Evolutionary conservation across 2,888 invertebrate genomes (phyloP).

Genomic region (Helicoverpa assulta): DNA sequence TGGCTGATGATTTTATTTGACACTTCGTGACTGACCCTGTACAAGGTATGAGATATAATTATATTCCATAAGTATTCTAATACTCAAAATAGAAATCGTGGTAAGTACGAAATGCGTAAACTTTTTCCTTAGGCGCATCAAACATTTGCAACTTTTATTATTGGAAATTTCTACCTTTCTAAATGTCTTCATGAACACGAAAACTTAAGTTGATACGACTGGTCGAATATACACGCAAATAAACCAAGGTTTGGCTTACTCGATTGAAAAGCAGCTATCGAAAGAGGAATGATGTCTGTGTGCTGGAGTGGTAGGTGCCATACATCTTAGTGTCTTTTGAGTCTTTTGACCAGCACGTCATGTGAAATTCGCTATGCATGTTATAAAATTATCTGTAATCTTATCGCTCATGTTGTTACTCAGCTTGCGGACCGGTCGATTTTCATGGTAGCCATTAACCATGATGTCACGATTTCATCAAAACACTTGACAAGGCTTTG

Average conservation of each 20-base stretch:
- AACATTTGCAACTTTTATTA: too few species aligned
- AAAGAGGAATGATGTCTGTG: too few species aligned
- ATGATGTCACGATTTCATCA: constrained; percentile 17
- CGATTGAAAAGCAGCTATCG: too few species aligned
- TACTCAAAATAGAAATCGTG: too few species aligned
- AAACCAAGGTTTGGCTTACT: too few species aligned
- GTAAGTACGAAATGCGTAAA: background rate
- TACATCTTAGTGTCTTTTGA: background rate
- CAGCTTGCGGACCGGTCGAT: background rate
- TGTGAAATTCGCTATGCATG: background rate
- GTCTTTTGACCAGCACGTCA: background rate
- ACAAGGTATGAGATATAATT: background rate
- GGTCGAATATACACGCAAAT: too few species aligned
- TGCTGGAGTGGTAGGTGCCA: too few species aligned
- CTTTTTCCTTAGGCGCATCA: background rate
- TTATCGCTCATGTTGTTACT: background rate
- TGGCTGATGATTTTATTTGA: constrained; percentile 73
- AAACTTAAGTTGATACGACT: too few species aligned
- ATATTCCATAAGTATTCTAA: background rate
- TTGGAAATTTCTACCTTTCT: too few species aligned
- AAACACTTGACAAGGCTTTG: constrained; percentile 7
- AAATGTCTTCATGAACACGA: too few species aligned
- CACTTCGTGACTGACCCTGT: background rate
- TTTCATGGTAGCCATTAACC: background rate
- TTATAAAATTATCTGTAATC: background rate